Evolutionary conservation across 92 coral and sea anemone species (phyloP).

Genomic region (Epizoanthus stellaris): DNA sequence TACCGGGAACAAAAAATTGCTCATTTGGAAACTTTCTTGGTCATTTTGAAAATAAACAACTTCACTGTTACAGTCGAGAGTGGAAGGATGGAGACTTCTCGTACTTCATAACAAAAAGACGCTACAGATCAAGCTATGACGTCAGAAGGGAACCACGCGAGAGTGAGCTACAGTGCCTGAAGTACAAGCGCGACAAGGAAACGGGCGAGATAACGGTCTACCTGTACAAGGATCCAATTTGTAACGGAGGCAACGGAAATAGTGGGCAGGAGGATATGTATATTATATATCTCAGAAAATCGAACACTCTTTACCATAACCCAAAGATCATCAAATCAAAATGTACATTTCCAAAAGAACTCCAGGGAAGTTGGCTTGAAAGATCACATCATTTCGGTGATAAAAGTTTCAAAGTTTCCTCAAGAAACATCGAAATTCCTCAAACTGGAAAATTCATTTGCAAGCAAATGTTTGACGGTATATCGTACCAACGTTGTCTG

Average conservation of each 20-base stretch:
- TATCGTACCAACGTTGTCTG: constrained; percentile 22
- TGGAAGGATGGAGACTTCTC: constrained; percentile 68
- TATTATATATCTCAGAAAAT: constrained; percentile 15
- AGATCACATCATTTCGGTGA: constrained; percentile 14
- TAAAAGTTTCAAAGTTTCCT: constrained; percentile 7
- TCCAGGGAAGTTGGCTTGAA: constrained; percentile 23
- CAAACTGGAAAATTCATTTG: constrained; percentile 14
- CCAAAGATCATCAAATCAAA: constrained; percentile 9
- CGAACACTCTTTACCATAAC: constrained; percentile 7
- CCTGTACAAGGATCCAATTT: constrained; percentile 64
- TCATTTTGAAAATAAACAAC: constrained; percentile 39
- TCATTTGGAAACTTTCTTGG: constrained; percentile 32
- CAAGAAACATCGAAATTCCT: not conserved
- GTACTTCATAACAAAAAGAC: constrained; percentile 66
- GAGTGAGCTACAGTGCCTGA: constrained; percentile 62
- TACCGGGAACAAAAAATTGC: constrained; percentile 51
- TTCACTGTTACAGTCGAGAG: constrained; percentile 65
- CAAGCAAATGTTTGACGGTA: constrained; percentile 13
- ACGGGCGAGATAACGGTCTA: constrained; percentile 45
- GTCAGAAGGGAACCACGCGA: constrained; percentile 24
- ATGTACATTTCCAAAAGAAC: constrained; percentile 7
- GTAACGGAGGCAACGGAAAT: constrained; percentile 33
- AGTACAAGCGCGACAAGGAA: constrained; percentile 28
- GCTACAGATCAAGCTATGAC: constrained; percentile 48
- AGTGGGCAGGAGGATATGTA: not conserved